Evolutionary conservation across 2,797 vertebrate genomes (phyloP).

Genomic region (Oreochromis grahami): DNA sequence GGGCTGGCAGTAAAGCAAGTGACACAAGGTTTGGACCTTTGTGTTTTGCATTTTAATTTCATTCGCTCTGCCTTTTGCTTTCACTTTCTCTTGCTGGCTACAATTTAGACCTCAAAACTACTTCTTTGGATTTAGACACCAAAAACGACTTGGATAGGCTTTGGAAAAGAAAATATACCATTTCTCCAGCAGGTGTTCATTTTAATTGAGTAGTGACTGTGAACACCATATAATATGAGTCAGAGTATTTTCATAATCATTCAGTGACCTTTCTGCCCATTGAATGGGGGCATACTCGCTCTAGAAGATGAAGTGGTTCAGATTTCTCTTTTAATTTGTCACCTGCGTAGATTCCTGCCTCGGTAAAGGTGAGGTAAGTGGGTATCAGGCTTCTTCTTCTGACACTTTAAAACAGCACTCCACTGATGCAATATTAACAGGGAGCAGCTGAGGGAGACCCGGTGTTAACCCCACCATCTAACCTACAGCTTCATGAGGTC

Average conservation of each 20-base stretch:
- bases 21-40: neutral
- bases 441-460: neutral
- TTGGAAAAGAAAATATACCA: neutral
- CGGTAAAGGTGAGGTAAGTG: neutral
- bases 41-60: neutral
- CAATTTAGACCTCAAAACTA: neutral
- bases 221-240: neutral
- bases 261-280: neutral
- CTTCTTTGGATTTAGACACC: neutral
- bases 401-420: slow-evolving; percentile 30
- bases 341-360: neutral
- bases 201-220: neutral
- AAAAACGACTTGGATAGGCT: neutral
- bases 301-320: neutral
- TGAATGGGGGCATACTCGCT: neutral
- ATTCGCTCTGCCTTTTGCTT: neutral
- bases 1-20: neutral
- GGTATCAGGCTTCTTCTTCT: slow-evolving; percentile 13
- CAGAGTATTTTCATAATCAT: neutral
- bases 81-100: neutral
- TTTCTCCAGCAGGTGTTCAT: neutral
- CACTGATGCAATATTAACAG: slow-evolving; percentile 35
- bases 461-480: slow-evolving; percentile 1
- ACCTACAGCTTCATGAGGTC: slow-evolving; percentile 41
- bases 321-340: neutral